phyloP scores from a whole-genome alignment of 2,888 invertebrate genomes.

The Ctena decussata region DNA sequence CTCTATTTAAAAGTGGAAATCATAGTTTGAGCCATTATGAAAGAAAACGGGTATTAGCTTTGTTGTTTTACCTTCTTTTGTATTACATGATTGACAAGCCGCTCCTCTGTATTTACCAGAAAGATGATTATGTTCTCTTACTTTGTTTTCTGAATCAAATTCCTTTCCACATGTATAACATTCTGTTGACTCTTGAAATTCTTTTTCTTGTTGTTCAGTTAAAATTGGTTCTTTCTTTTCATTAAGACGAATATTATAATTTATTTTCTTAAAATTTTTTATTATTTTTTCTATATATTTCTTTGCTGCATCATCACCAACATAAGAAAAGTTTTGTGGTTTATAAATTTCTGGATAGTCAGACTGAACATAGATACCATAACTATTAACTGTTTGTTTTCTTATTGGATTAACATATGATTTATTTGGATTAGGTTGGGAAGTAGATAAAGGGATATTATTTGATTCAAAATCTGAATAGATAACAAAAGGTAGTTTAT shows the following conservation, averaged over 20 bases:
- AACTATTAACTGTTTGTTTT: constrained; percentile 16
- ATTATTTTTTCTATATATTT: constrained; percentile 42
- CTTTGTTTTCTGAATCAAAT: neutral
- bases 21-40: constrained; percentile 60
- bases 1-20: constrained; percentile 53
- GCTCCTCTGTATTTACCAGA: constrained; percentile 45
- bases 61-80: neutral
- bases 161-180: constrained; percentile 15
- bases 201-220: neutral
- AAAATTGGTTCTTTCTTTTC: constrained; percentile 24
- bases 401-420: constrained; percentile 7
- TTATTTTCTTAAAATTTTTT: constrained; percentile 46
- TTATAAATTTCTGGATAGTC: constrained; percentile 11
- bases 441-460: neutral
- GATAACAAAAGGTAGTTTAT: neutral
- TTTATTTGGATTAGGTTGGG: constrained; percentile 2
- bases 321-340: constrained; percentile 19
- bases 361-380: neutral
- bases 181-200: constrained; percentile 19
- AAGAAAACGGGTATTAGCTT: constrained; percentile 51
- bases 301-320: constrained; percentile 15
- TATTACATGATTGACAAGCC: neutral
- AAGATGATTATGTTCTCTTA: constrained; percentile 60
- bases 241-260: constrained; percentile 6
- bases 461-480: constrained; percentile 17